Base-by-base conservation (phyloP, 2,797 vertebrate species). In the Salarias fasciatus region DNA sequence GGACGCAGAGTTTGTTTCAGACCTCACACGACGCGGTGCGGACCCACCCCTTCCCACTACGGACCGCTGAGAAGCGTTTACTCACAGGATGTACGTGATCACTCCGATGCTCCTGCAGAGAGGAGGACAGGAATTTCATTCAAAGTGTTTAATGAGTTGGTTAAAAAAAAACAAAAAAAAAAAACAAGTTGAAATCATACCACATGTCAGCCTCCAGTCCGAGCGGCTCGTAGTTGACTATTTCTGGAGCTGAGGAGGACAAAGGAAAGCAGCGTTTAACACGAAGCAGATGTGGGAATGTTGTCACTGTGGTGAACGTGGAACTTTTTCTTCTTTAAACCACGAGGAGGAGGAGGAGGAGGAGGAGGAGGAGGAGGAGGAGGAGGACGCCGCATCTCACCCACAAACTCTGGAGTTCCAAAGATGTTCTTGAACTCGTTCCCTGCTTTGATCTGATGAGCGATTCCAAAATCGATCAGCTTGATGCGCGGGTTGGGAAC, bases 341-440 rank as follows among this genome's bases (percentile, higher is more conserved):
- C 33, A 6, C 38, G 6, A 40, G n/a, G n/a, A n/a, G n/a, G n/a
- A n/a, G n/a, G n/a, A n/a, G n/a, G n/a, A n/a, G n/a, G n/a, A n/a
- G n/a, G n/a, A n/a, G n/a, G n/a, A n/a, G n/a, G n/a, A n/a, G n/a
- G n/a, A n/a, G n/a, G n/a, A n/a, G n/a, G n/a, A n/a, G n/a, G n/a
- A n/a, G n/a, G n/a, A n/a, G 33, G 1, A 1, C 8, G 55, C 14
- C 3, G 1, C 2, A 24, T 24, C 14, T 11, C 94, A 99, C 97
- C 97, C 5, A 99, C 97, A 47, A 99, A 99, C 88, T 99, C 97
- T 0, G 97, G 97, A 0, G 97, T 99, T 66, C 97, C 97, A 9
- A 99, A 99, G 67, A 99, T 99, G 74, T 99, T 99, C 87, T 99
- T 99, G 89, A 99, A 99, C 81, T 99, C 97, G 0, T 95, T 98